phyloP scores from a whole-genome alignment of 2,888 invertebrate species.

The Megastigmus dorsalis region DNA sequence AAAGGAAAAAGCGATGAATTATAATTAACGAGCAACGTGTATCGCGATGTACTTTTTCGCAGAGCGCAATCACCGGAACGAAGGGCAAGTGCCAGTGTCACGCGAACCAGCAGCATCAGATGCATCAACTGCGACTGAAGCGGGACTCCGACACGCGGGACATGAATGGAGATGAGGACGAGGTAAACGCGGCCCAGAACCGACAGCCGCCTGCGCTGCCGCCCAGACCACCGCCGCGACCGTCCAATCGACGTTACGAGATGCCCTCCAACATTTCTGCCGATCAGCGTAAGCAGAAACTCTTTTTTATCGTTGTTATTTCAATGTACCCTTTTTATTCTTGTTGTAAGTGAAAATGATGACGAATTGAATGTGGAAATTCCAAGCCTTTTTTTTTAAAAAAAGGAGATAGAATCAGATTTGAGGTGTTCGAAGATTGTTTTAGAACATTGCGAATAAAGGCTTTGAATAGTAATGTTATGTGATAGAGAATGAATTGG shows the following conservation, averaged over 20 bases:
- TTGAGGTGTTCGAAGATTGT: too few relatives aligned
- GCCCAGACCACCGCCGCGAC: constrained; percentile 71
- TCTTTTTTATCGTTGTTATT: not conserved
- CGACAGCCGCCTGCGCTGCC: constrained; percentile 72
- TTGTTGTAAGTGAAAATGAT: too few relatives aligned
- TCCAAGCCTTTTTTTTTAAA: too few relatives aligned
- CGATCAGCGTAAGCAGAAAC: constrained; percentile 69
- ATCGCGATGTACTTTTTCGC: constrained; percentile 26
- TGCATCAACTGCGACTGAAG: constrained; percentile 52
- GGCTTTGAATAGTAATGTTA: too few relatives aligned
- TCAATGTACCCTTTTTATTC: not conserved
- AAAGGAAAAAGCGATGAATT: too few relatives aligned
- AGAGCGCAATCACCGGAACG: constrained; percentile 60
- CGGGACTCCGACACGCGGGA: constrained; percentile 11
- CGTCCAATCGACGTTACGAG: constrained; percentile 68
- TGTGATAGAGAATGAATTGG: too few relatives aligned
- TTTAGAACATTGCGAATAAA: too few relatives aligned
- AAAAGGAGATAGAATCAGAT: too few relatives aligned
- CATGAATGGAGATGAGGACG: not conserved
- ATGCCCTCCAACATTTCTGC: constrained; percentile 58
- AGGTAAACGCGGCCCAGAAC: constrained; percentile 39
- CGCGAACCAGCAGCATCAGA: constrained; percentile 64
- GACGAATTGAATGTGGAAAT: too few relatives aligned
- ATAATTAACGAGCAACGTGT: too few relatives aligned
- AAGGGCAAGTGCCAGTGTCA: constrained; percentile 71